A percentile compares a stretch with the other conserved stretches of the same genome.
Conservation (phyloP, 2,797 vertebrate genomes). For the Silurus lanzhouensis region DNA sequence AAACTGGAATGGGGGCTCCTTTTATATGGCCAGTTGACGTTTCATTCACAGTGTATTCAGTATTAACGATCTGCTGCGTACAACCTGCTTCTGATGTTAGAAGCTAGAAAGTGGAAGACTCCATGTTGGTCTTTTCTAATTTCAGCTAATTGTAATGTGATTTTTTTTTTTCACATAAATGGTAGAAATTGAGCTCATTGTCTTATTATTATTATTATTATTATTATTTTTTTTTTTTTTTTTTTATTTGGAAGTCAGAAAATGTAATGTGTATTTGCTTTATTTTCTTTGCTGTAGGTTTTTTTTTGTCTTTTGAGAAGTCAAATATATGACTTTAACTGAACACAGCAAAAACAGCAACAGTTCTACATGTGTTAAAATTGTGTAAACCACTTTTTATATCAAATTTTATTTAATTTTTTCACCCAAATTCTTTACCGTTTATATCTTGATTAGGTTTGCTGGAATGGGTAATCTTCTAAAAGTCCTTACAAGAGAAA, state of each 20-base stretch:
- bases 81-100: neutral
- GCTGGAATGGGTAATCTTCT: constrained; percentile 99
- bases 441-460: constrained; percentile 86
- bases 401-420: constrained; percentile 17
- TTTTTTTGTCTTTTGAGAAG: neutral
- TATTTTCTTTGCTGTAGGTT: neutral
- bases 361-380: constrained; percentile 6
- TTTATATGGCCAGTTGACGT: neutral
- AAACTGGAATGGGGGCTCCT: neutral
- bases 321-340: neutral
- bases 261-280: neutral
- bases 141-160: no score
- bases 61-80: neutral
- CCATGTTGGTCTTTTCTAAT: neutral
- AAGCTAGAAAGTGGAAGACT: neutral
- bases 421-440: constrained; percentile 42
- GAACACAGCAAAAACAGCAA: neutral
- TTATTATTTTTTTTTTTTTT: neutral
- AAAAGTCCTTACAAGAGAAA: constrained; percentile 99
- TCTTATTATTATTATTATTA: no score
- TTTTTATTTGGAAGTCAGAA: neutral
- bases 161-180: no score
- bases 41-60: neutral
- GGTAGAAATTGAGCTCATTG: no score
- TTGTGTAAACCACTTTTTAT: constrained; percentile 36